Percentiles rank a stretch among this genome's conserved stretches.
Evolutionary conservation across 1,140 invertebrate species (phyloP).

Genomic region (Gonatopus flavifemur): DNA sequence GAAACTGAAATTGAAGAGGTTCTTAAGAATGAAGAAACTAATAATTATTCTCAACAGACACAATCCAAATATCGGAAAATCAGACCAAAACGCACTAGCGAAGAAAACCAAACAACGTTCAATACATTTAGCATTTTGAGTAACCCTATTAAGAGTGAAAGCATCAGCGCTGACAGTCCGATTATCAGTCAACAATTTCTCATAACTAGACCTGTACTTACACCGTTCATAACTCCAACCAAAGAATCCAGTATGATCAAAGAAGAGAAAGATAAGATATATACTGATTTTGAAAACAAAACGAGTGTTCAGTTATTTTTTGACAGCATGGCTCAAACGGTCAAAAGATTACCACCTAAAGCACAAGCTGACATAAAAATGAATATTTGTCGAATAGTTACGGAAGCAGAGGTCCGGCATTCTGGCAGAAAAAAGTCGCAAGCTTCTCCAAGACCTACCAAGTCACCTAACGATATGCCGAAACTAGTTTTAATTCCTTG

Average conservation of each 20-base stretch:
- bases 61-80: conserved; percentile 49
- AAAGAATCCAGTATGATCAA: conserved; percentile 6
- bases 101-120: background rate
- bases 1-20: conserved; percentile 5
- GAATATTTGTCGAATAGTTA: conserved; percentile 37
- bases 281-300: conserved; percentile 17
- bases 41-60: conserved; percentile 42
- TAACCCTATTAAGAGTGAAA: background rate
- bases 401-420: conserved; percentile 31
- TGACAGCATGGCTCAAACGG: conserved; percentile 33
- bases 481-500: conserved; percentile 28
- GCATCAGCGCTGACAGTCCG: background rate
- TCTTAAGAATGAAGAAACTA: conserved; percentile 26
- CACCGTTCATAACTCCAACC: background rate
- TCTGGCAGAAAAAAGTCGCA: conserved; percentile 2
- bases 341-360: conserved; percentile 25
- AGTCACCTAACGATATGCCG: conserved; percentile 18
- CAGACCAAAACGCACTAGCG: conserved; percentile 35
- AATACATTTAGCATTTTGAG: conserved; percentile 8
- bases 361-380: conserved; percentile 34
- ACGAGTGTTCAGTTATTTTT: conserved; percentile 35
- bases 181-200: conserved; percentile 6
- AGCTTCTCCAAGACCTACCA: background rate
- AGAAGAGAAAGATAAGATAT: too few species aligned
- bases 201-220: background rate